Base-by-base conservation (phyloP, 2,797 vertebrate species). In the Petrocephalus sullivani region DNA sequence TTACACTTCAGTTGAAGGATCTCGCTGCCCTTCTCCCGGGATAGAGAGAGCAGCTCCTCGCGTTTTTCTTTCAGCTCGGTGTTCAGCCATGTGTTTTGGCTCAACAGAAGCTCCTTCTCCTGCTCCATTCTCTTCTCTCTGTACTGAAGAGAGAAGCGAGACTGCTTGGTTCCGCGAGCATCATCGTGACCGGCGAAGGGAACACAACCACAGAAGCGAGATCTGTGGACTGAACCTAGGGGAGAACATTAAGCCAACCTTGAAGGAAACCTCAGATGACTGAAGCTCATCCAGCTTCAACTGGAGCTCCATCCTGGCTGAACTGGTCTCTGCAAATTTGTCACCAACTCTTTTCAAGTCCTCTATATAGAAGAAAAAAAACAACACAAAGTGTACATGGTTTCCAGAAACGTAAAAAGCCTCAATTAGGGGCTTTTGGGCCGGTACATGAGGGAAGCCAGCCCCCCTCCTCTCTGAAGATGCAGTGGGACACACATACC, bases 41-140 rank as follows among this genome's bases (percentile, higher is more conserved):
- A 97, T 85, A 97, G 93, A 23, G 96, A 95, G 4, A 99, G 93
- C 56, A 99, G 94, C 84, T 98, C 98, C 89, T 99, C 98, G 51
- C 97, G 98, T 95, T 99, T 99, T 56, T 96, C 93, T 92, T 97
- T 98, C 90, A 99, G 90, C 90, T 99, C 98, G 0, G 95, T 87
- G 23, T 97, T 98, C 90, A 99, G 93, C 98, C 98, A 99, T 0
- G 95, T 94, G 87, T 95, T 97, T 82, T 99, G 98, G 89, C 90
- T 94, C 90, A 96, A 94, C 0, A 99, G 93, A 37, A 99, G 95
- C 89, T 98, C 97, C 85, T 98, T 99, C 91, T 99, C 98, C 92
- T 99, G 98, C 19, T 98, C 97, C 95, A 98, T 95, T 2, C 98
- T 97, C 90, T 97, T 98, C 93, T 99, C 98, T 87, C 97, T 97